These are phyloP conservation scores for Eupithecia inturbata DNA, from an alignment of 2,888 invertebrate species.

Conservation along the genomic window DNA sequence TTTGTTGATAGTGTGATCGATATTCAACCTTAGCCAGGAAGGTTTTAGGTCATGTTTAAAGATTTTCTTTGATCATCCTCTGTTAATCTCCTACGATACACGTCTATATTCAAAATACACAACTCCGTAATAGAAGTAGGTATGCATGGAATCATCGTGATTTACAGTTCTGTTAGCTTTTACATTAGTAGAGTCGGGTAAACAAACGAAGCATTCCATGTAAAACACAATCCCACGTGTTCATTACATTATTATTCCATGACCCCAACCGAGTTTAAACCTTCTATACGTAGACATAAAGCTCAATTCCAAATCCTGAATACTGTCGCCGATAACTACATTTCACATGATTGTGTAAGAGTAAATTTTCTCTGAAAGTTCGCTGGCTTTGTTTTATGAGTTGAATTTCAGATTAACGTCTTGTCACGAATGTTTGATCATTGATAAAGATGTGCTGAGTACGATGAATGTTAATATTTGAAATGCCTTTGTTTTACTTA, in stretches of 20 bases:
- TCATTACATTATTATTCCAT: not conserved
- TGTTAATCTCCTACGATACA: not conserved
- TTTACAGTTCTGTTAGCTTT: not conserved
- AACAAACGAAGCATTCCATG: not conserved
- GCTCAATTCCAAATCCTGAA: not conserved
- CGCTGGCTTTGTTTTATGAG: constrained; percentile 35
- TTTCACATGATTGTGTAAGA: constrained; percentile 20
- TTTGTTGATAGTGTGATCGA: not conserved
- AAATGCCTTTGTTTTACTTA: constrained; percentile 34
- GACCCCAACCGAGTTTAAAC: not conserved
- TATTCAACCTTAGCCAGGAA: not conserved
- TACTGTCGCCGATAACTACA: not conserved
- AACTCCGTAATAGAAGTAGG: not conserved
- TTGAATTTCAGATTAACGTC: constrained; percentile 41
- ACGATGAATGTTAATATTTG: constrained; percentile 66
- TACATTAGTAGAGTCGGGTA: not conserved
- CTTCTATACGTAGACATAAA: not conserved
- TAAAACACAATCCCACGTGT: not conserved
- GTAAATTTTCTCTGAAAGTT: constrained; percentile 21
- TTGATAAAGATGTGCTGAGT: constrained; percentile 70
- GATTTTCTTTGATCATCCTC: not conserved
- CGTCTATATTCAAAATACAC: not conserved
- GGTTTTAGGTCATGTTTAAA: not conserved
- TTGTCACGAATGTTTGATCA: constrained; percentile 54
- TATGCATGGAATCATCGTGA: not conserved